Evolutionary conservation across 2,113 vertebrate species (phyloP), one percentile per base, ranked within the genome.

Genomic region (Epinephelus moara): DNA sequence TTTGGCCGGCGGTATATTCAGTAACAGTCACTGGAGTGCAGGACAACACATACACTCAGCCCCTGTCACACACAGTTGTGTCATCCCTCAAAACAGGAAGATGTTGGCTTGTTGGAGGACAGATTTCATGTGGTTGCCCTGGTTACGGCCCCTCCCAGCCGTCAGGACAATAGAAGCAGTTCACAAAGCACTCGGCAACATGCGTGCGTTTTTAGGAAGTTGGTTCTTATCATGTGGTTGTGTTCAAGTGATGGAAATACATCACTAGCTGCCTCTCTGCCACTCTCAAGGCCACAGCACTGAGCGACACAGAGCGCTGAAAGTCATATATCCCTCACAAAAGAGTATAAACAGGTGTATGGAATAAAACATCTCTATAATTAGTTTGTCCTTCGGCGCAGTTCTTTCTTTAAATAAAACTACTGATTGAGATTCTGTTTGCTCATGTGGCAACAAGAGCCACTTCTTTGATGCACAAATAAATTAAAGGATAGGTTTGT

Each of bases 41-140:
- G 23, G 33, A 64, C 72, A 56, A 59, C 74, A 81, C 59, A 64
- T 25, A 70, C 27, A n/a, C 74, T 18, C 25, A 4, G 13, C 27
- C 42, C 15, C 52, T 0, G 42, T 75, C 78, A 59, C 78, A 49
- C 75, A 33, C 83, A 12, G 21, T 75, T 75, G 69, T 72, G 85
- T 90, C 84, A 87, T 90, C 78, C 42, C 78, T 69, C n/a, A 80
- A 90, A 94, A 89, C 81, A 89, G 92, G 90, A 93, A 92, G 88
- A 70, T 59, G 63, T 6, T n/a, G 52, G 18, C 33, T 86, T 45
- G 63, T 52, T 75, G 40, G 23, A 57, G 66, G 50, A 78, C 79
- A 60, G 62, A 63, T 73, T 73, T 73, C 14, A 71, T 37, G 17
- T 40, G 50, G 89, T 87, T 73, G 30, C 86, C 52, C 50, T 37